Evolutionary conservation across 1,140 invertebrate genomes (phyloP), one percentile per base, ranked within the genome.

Genomic region (Danaus melanippus): DNA sequence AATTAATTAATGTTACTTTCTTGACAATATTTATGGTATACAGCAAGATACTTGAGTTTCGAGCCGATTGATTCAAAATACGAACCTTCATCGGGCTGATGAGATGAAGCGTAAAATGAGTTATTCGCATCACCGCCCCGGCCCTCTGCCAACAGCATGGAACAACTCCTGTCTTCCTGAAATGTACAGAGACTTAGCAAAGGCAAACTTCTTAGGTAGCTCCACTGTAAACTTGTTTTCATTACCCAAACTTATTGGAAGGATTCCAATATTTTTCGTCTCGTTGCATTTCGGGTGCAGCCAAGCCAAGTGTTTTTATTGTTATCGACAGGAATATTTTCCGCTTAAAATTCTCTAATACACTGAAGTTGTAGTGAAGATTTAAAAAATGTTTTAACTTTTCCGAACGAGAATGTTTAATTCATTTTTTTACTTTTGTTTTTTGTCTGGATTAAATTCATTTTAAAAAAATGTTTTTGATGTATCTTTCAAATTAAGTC

Each of bases 61-160:
- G 50, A 66, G 60, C 66, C 64, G 67, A 78, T 78, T 78, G 74
- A 73, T 74, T 70, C 65, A 60, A 64, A 69, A 76, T 72, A 71
- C 60, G 62, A 62, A 61, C 54, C 54, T 62, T 68, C 70, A 78
- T 80, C 76, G 76, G 67, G 58, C 71, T 76, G 69, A 76, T 63
- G 72, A 77, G 58, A 60, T 74, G 68, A 64, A 79, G 71, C 79
- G 79, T 81, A 84, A 84, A 84, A 84, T 84, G 80, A 84, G 76
- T 80, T 82, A 71, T 79, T 61, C 79, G 71, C 72, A 76, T 76
- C 80, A 66, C 57, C 67, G 72, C 71, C 63, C 62, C 71, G 71
- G 73, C 76, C 69, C 64, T 71, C 67, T 76, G 72, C 76, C 75
- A 71, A 68, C 69, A 65, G 62, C 62, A 64, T 66, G 71, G 72